Percentiles rank a stretch among this genome's conserved stretches.
These are phyloP conservation scores for Sorex maritimensis DNA, from an alignment of 2,797 vertebrate genomes.

Conservation along the genomic window DNA sequence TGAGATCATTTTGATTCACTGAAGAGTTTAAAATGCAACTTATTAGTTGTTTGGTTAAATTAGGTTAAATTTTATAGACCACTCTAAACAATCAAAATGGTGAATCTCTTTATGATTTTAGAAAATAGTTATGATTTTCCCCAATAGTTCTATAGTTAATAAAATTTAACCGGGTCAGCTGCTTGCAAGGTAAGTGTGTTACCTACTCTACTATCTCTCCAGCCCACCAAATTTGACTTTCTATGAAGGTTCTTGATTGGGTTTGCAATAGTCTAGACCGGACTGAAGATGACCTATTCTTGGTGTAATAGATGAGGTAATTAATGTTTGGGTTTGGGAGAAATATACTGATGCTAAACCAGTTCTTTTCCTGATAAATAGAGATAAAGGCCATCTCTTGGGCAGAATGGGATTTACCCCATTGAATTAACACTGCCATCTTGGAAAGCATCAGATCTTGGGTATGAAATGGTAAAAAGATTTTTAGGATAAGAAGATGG, in stretches of 20 bases:
- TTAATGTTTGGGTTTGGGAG: background rate
- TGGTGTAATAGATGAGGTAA: background rate
- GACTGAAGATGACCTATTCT: background rate
- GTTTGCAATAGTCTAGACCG: background rate
- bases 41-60: background rate
- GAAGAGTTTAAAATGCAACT: background rate
- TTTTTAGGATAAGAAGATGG: background rate
- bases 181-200: no score
- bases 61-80: conserved; percentile 37
- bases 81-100: background rate
- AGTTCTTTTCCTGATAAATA: background rate
- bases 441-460: background rate
- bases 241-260: background rate
- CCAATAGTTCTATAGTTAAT: conserved; percentile 1
- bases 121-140: background rate
- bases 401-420: background rate
- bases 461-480: background rate
- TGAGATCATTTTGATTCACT: background rate
- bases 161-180: no score
- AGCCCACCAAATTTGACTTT: background rate
- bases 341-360: background rate
- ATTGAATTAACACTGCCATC: background rate
- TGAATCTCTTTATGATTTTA: conserved; percentile 16
- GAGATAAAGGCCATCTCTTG: background rate
- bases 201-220: no score